A percentile compares a stretch with the other conserved stretches of the same genome.
phyloP scores from a whole-genome alignment of 2,113 vertebrate species.

The Pavo muticus region DNA sequence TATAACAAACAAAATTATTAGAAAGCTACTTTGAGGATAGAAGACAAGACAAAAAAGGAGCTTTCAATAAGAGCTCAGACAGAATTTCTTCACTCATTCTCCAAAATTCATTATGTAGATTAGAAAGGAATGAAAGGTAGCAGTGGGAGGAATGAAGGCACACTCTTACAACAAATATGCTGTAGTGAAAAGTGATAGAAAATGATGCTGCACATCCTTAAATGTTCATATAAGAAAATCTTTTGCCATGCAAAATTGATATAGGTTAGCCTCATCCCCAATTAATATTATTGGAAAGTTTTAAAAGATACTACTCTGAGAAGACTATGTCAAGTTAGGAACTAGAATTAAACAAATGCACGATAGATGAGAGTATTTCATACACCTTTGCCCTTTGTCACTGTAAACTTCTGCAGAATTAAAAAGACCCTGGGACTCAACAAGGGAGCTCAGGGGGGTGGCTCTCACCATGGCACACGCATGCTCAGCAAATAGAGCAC shows the following conservation, averaged over 20 bases:
- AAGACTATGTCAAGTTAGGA: not conserved
- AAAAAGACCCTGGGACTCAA: not conserved
- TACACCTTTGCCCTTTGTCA: not conserved
- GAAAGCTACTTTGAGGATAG: slow-evolving; percentile 5
- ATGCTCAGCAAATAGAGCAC: slow-evolving; percentile 6
- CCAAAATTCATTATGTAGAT: slow-evolving; percentile 11
- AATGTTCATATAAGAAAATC: slow-evolving; percentile 7
- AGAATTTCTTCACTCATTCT: slow-evolving; percentile 26
- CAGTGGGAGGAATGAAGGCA: slow-evolving; percentile 54
- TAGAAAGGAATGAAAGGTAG: slow-evolving; percentile 55
- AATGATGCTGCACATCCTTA: not conserved
- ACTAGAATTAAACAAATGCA: slow-evolving; percentile 17
- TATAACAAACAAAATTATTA: slow-evolving; percentile 30
- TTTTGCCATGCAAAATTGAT: not conserved
- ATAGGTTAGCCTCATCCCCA: not conserved
- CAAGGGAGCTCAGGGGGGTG: not conserved
- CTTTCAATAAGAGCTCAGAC: slow-evolving; percentile 21
- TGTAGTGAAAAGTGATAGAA: not conserved
- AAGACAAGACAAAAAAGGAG: slow-evolving; percentile 24
- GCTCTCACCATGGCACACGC: slow-evolving; percentile 18
- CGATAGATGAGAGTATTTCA: not conserved
- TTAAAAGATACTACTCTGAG: not conserved
- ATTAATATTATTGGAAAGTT: slow-evolving; percentile 9
- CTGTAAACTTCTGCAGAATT: not conserved
- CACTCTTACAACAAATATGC: slow-evolving; percentile 51